These are phyloP conservation scores for Pinctada fucata DNA, from an alignment of 2,888 invertebrate genomes.

Conservation along the genomic window DNA sequence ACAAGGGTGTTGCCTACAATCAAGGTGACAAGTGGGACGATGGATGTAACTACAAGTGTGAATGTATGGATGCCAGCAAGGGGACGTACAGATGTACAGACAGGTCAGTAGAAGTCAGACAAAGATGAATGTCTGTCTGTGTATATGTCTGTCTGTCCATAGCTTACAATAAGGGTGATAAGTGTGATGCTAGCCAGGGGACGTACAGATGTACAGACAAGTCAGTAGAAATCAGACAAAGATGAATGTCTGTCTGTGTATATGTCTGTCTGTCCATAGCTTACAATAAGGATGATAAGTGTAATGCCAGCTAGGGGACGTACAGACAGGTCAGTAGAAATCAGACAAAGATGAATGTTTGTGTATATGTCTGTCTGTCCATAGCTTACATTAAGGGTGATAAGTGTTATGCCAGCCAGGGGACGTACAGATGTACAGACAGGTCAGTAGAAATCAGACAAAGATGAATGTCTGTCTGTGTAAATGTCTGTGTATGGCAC, in stretches of 20 bases:
- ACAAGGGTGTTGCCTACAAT: constrained; percentile 40
- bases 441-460: constrained; percentile 19
- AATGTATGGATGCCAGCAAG: constrained; percentile 38
- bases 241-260: not conserved
- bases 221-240: constrained; percentile 1
- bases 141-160: not conserved
- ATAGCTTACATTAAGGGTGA: constrained; percentile 37
- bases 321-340: constrained; percentile 35
- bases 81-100: constrained; percentile 41
- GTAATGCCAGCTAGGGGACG: constrained; percentile 37
- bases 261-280: not conserved
- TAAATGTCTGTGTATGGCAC: constrained; percentile 13
- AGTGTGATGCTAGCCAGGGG: constrained; percentile 38
- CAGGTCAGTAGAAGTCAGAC: constrained; percentile 19
- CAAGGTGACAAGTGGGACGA: constrained; percentile 45
- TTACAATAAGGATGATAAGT: constrained; percentile 39
- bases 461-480: not conserved
- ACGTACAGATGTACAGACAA: constrained; percentile 40
- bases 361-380: not conserved
- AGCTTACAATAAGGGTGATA: constrained; percentile 38
- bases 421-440: constrained; percentile 40
- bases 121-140: not conserved
- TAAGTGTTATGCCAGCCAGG: constrained; percentile 37
- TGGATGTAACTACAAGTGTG: constrained; percentile 40
- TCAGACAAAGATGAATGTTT: not conserved